Percentiles rank a stretch among this genome's conserved stretches.
Evolutionary conservation across 35 echinoderm and acorn worm species (phyloP).

Genomic region (Lytechinus variegatus): DNA sequence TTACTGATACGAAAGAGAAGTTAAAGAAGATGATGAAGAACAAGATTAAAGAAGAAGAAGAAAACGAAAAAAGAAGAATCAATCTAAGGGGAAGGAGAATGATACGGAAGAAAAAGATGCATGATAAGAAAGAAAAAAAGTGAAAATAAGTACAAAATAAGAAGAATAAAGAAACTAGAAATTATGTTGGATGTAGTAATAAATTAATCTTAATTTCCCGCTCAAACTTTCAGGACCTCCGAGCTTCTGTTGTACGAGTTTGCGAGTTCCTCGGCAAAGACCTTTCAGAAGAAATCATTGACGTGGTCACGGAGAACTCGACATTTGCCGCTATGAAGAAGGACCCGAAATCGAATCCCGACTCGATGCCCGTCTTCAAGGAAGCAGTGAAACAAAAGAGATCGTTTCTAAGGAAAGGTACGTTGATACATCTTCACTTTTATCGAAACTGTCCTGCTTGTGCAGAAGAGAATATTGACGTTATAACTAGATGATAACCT

Average conservation of each 20-base stretch:
- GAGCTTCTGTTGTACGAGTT: slow-evolving; percentile 37
- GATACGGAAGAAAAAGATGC: too few relatives aligned
- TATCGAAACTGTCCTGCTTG: too few relatives aligned
- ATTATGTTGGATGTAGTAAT: too few relatives aligned
- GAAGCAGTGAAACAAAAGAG: slow-evolving; percentile 34
- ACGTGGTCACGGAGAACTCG: slow-evolving; percentile 48
- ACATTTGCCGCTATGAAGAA: slow-evolving; percentile 73
- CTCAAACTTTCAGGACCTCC: slow-evolving; percentile 50
- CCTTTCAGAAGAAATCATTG: slow-evolving; percentile 64
- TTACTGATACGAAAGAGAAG: not conserved
- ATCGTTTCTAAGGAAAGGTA: slow-evolving; percentile 60
- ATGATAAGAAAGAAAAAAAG: too few relatives aligned
- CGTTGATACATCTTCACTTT: not conserved
- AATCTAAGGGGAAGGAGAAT: too few relatives aligned
- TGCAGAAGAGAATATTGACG: too few relatives aligned
- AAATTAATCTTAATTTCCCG: too few relatives aligned
- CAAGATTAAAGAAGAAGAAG: not conserved
- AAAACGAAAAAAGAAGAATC: too few relatives aligned
- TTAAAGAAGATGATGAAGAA: not conserved
- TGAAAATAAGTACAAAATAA: too few relatives aligned
- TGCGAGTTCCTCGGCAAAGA: slow-evolving; percentile 64
- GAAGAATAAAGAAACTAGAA: too few relatives aligned
- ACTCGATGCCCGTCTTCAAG: not conserved
- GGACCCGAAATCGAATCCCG: slow-evolving; percentile 72
- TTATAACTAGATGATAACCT: too few relatives aligned